Percentiles rank a stretch among this genome's conserved stretches.
phyloP scores from a whole-genome alignment of 2,888 invertebrate genomes.

The Melieria crassipennis region DNA sequence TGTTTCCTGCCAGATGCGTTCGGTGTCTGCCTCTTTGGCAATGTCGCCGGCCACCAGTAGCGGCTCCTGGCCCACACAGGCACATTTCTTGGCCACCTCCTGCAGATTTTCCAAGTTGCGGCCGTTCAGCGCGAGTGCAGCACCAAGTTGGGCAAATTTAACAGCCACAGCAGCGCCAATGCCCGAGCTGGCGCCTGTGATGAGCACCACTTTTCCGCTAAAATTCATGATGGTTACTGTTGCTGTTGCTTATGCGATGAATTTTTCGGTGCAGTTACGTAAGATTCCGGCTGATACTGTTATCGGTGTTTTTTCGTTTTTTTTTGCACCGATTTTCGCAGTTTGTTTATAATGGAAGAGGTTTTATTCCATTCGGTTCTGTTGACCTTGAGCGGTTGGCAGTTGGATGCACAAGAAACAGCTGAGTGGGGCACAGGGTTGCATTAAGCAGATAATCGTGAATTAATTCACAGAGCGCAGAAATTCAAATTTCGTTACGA shows the following conservation, averaged over 20 bases:
- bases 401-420: too few relatives aligned
- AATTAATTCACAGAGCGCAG: too few relatives aligned
- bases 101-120: conserved; percentile 76
- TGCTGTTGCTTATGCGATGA: background rate
- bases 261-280: background rate
- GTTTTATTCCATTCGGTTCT: too few relatives aligned
- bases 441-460: too few relatives aligned
- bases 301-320: background rate
- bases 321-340: background rate
- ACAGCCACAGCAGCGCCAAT: conserved; percentile 78
- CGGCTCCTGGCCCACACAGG: conserved; percentile 64
- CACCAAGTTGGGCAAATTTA: conserved; percentile 74
- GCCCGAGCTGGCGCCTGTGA: conserved; percentile 80
- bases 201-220: conserved; percentile 67
- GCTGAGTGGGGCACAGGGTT: too few relatives aligned
- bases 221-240: conserved; percentile 49
- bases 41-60: conserved; percentile 74
- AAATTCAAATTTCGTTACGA: too few relatives aligned
- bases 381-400: too few relatives aligned
- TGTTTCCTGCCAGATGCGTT: conserved; percentile 74
- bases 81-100: conserved; percentile 68
- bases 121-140: conserved; percentile 72
- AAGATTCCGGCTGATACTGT: background rate
- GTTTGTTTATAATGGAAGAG: too few relatives aligned
- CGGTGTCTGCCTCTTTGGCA: conserved; percentile 68